Evolutionary conservation across 1,140 invertebrate genomes (phyloP), one percentile per base, ranked within the genome.

Genomic region (Platyscapa corneri): DNA sequence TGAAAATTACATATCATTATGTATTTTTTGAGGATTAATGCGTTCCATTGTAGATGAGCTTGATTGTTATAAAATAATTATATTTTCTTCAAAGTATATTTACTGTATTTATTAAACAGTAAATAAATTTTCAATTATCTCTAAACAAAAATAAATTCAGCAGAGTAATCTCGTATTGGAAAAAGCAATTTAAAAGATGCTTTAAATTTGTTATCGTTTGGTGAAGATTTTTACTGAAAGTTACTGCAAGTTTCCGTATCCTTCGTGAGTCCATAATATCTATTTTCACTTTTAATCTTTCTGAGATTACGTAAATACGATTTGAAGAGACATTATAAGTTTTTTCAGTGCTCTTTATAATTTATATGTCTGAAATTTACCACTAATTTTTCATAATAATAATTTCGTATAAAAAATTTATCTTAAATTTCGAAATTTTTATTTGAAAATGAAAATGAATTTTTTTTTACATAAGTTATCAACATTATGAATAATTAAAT

Each of bases 211-310:
- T 67, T 67, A 34, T 67, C 65, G 32, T n/a, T n/a, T n/a, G n/a
- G n/a, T n/a, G 65, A 67, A 67, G 30, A 67, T 70, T 37, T 70
- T 70, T 70, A 70, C 34, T 70, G 67, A 6, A 67, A 67, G 65
- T 70, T 37, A 37, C 34, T 70, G 67, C 5, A 70, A 67, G 30
- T 67, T 67, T 67, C 32, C 16, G 16, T 34, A 34, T n/a, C 10
- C 14, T 67, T 67, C 65, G 27, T 6, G 67, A 37, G 20, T 70
- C 32, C 32, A 70, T 70, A 8, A 37, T 70, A 34, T 70, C 10
- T 60, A 60, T 70, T 70, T 70, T 70, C 5, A 37, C 18, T 37
- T 37, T 8, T 37, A 70, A 37, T 70, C 30, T 32, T 32, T 70
- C 18, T 70, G 32, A 70, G 67, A 70, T 70, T 70, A 37, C 18